These are phyloP conservation scores for Xerus rutilus DNA, from an alignment of 2,797 vertebrate species.

Conservation along the genomic window DNA sequence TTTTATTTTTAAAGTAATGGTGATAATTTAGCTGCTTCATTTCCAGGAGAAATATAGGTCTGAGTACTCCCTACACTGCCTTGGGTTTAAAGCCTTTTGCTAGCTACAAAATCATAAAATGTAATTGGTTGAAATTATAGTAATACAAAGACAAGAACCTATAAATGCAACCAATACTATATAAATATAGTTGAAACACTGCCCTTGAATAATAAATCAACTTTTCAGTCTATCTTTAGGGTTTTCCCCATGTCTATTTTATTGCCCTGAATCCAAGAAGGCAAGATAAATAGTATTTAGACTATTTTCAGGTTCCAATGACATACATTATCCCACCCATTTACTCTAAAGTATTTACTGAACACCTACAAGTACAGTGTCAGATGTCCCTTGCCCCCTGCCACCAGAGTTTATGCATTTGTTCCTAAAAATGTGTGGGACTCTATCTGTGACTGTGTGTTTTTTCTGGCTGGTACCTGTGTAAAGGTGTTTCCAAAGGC, in stretches of 20 bases:
- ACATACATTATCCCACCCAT: background rate
- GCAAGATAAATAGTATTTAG: background rate
- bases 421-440: background rate
- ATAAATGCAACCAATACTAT: background rate
- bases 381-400: background rate
- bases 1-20: constrained; percentile 21
- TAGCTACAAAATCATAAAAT: constrained; percentile 7
- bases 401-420: background rate
- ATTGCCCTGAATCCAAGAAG: constrained; percentile 5
- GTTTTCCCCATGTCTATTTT: background rate
- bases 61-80: background rate
- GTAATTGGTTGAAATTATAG: background rate
- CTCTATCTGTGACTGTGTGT: background rate
- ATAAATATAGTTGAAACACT: constrained; percentile 30
- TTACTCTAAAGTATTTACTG: background rate
- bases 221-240: background rate
- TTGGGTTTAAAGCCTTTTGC: background rate
- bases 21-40: background rate
- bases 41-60: background rate
- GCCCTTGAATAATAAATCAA: background rate
- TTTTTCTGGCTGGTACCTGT: background rate
- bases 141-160: background rate
- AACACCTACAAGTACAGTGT: background rate
- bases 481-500: background rate
- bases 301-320: background rate